These are phyloP conservation scores for Caracal caracal DNA, from an alignment of 2,113 vertebrate genomes.

Conservation along the genomic window DNA sequence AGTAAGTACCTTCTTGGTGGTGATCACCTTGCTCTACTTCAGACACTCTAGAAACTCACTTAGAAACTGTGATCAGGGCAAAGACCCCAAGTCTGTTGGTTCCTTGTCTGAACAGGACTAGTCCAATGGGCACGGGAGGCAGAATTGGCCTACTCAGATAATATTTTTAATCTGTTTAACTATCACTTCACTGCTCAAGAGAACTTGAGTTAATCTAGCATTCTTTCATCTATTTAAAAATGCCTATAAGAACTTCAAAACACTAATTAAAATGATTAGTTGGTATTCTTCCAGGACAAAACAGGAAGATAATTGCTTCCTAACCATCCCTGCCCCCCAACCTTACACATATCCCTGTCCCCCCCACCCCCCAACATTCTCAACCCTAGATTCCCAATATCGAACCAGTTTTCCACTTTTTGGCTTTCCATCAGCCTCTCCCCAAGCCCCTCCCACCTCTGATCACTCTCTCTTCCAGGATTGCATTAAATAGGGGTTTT, in stretches of 20 bases:
- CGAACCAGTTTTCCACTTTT: conserved; percentile 48
- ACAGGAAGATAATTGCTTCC: not conserved
- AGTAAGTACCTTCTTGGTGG: not conserved
- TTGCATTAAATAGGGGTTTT: not conserved
- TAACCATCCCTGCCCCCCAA: not conserved
- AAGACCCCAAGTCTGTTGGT: not conserved
- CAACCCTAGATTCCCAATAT: not conserved
- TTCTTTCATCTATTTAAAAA: not conserved
- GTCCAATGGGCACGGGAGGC: not conserved
- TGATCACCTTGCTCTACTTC: not conserved
- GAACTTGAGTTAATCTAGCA: not conserved
- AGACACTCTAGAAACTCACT: not conserved
- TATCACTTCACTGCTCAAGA: not conserved
- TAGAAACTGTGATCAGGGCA: not conserved
- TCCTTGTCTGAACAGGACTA: not conserved
- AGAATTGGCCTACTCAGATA: not conserved
- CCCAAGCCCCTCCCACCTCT: not conserved
- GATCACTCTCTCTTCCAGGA: not conserved
- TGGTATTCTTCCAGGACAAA: conserved; percentile 58
- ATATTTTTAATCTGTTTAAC: not conserved
- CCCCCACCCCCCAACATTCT: not conserved
- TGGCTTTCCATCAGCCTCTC: not conserved
- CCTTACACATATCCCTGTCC: conserved; percentile 17
- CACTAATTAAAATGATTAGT: not conserved
- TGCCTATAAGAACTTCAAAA: not conserved